These are phyloP conservation scores for Oscarella lobularis DNA, from an alignment of 37 sponge, comb jelly and placozoan genomes.

Conservation along the genomic window DNA sequence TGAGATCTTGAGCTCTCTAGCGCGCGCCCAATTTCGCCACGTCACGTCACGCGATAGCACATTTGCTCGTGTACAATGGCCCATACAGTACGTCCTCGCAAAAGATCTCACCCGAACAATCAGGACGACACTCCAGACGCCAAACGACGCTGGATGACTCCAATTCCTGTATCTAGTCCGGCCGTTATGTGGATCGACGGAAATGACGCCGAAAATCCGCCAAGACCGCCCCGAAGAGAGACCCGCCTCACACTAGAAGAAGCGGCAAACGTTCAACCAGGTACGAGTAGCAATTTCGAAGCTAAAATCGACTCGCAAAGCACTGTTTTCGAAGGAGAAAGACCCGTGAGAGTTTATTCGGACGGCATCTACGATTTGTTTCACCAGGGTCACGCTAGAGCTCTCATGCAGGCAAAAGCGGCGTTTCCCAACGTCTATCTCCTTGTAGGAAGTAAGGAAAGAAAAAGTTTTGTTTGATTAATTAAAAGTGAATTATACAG, in stretches of 20 bases:
- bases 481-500: too few relatives aligned
- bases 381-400: constrained; percentile 83
- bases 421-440: constrained; percentile 88
- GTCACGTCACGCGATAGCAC: too few relatives aligned
- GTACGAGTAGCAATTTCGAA: too few relatives aligned
- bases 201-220: not conserved
- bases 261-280: not conserved
- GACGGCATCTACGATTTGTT: constrained; percentile 98
- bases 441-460: constrained; percentile 77
- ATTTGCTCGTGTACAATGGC: too few relatives aligned
- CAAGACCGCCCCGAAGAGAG: not conserved
- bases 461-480: too few relatives aligned
- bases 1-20: too few relatives aligned
- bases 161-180: not conserved
- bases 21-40: too few relatives aligned
- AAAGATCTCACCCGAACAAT: not conserved
- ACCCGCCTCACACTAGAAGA: not conserved
- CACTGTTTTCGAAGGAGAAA: not conserved
- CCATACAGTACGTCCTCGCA: too few relatives aligned
- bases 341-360: constrained; percentile 60
- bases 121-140: not conserved
- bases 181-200: not conserved
- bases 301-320: not conserved
- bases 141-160: not conserved
- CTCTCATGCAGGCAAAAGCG: constrained; percentile 85